Evolutionary conservation across 2,797 vertebrate genomes (phyloP).

Genomic region (Ptychadena robeensis): DNA sequence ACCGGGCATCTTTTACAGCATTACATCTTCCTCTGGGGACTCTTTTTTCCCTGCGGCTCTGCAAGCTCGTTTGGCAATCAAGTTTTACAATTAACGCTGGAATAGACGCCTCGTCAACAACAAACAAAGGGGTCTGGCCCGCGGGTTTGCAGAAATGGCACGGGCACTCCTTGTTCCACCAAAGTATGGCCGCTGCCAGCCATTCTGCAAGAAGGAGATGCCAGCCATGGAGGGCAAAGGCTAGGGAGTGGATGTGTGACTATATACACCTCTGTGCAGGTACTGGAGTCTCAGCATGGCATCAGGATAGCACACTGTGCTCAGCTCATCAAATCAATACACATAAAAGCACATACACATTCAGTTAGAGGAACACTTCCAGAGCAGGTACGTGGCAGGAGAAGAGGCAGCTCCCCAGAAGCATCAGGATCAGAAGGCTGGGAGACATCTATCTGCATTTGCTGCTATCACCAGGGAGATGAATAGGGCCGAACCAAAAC

Average conservation of each 20-base stretch:
- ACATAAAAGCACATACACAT: conserved; percentile 41
- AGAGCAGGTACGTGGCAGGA: conserved; percentile 76
- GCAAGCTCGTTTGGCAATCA: conserved; percentile 73
- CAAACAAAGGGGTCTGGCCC: conserved; percentile 75
- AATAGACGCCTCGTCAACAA: conserved; percentile 72
- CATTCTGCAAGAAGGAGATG: conserved; percentile 65
- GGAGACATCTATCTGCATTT: conserved; percentile 86
- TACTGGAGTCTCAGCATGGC: conserved; percentile 11
- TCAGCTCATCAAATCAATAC: conserved; percentile 58
- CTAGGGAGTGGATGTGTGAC: background rate
- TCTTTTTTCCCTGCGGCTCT: conserved; percentile 64
- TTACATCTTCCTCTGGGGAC: conserved; percentile 24
- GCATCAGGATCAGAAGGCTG: conserved; percentile 76
- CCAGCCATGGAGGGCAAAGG: conserved; percentile 23
- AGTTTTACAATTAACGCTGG: conserved; percentile 76
- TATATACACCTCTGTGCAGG: conserved; percentile 26
- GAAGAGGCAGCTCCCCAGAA: conserved; percentile 79
- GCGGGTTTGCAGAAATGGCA: conserved; percentile 71
- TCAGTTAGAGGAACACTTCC: conserved; percentile 67
- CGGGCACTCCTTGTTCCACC: conserved; percentile 62
- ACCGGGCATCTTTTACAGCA: conserved; percentile 80
- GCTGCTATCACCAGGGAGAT: conserved; percentile 86
- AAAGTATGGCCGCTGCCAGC: conserved; percentile 67
- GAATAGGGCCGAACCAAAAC: conserved; percentile 84
- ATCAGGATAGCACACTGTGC: conserved; percentile 21